A percentile compares a stretch with the other conserved stretches of the same genome.
Evolutionary conservation across 2,113 vertebrate genomes (phyloP).

Genomic region (Neodontobutis hainanensis): DNA sequence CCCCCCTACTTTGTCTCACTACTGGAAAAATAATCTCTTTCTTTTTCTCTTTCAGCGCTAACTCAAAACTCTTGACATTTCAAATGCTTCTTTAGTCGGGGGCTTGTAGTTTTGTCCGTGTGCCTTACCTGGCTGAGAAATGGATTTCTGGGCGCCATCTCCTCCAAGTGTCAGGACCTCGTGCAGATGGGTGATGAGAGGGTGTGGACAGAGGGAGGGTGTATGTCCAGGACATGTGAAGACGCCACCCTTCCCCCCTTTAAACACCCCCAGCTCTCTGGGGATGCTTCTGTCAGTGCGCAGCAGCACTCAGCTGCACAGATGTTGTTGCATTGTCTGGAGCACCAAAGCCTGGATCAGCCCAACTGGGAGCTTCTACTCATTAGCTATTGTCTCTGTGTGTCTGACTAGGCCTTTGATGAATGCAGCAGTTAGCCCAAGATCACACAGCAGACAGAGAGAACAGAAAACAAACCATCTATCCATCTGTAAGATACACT

Average conservation of each 20-base stretch:
- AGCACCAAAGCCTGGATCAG: conserved; percentile 67
- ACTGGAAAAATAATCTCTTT: conserved; percentile 60
- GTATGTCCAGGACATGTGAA: conserved; percentile 71
- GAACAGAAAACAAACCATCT: conserved; percentile 49
- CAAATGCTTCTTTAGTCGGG: conserved; percentile 64
- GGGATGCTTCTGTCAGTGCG: conserved; percentile 73
- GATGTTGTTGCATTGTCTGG: conserved; percentile 80
- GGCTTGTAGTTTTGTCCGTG: conserved; percentile 50
- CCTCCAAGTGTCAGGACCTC: conserved; percentile 46
- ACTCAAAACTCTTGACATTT: conserved; percentile 74
- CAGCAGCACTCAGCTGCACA: conserved; percentile 70
- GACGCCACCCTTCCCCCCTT: conserved; percentile 34
- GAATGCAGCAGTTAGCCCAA: conserved; percentile 72
- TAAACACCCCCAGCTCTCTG: conserved; percentile 35
- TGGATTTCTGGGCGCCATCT: conserved; percentile 44
- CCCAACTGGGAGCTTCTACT: conserved; percentile 73
- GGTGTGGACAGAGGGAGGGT: conserved; percentile 46
- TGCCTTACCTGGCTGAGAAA: conserved; percentile 56
- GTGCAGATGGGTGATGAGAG: conserved; percentile 64
- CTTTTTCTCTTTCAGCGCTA: conserved; percentile 55
- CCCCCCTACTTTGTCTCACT: conserved; percentile 20
- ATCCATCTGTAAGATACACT: conserved; percentile 35
- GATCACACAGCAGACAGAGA: conserved; percentile 62
- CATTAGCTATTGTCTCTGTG: conserved; percentile 73
- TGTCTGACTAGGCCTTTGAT: conserved; percentile 70